Evolutionary conservation across 2,113 vertebrate genomes (phyloP).

Genomic region (Dolichotis patagonum): DNA sequence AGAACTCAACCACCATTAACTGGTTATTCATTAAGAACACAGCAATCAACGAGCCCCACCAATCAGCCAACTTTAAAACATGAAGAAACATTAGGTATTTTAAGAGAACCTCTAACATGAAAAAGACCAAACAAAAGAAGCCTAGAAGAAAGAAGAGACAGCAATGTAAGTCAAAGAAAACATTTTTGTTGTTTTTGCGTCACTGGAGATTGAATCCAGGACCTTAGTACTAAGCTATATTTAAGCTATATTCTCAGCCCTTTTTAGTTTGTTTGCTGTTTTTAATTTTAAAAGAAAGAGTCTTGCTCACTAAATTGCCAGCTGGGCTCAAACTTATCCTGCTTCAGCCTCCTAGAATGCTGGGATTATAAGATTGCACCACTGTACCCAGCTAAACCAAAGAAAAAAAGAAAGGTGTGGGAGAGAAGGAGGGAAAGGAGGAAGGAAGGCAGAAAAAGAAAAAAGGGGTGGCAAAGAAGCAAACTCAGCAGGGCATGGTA

Average conservation of each 20-base stretch:
- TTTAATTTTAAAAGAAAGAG: background rate
- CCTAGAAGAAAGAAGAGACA: background rate
- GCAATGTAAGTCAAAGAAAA: background rate
- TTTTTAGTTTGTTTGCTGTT: background rate
- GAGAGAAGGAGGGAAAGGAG: too few species aligned
- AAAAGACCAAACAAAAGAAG: background rate
- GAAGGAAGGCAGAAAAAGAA: too few species aligned
- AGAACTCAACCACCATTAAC: background rate
- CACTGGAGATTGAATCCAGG: background rate
- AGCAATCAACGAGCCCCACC: background rate
- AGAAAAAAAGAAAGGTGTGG: too few species aligned
- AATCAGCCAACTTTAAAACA: conserved; percentile 18
- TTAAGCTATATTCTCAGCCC: background rate
- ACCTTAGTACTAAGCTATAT: background rate
- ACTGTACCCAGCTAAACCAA: background rate
- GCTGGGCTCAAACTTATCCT: background rate
- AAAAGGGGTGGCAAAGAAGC: background rate
- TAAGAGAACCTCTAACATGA: background rate
- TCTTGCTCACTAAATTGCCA: background rate
- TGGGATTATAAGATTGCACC: background rate
- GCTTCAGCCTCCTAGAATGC: background rate
- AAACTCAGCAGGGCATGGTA: too few species aligned
- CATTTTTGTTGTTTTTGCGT: background rate
- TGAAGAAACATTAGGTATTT: conserved; percentile 17
- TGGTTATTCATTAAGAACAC: background rate